Conservation (phyloP, 2,888 invertebrate species). For the Nomada ferruginata region DNA sequence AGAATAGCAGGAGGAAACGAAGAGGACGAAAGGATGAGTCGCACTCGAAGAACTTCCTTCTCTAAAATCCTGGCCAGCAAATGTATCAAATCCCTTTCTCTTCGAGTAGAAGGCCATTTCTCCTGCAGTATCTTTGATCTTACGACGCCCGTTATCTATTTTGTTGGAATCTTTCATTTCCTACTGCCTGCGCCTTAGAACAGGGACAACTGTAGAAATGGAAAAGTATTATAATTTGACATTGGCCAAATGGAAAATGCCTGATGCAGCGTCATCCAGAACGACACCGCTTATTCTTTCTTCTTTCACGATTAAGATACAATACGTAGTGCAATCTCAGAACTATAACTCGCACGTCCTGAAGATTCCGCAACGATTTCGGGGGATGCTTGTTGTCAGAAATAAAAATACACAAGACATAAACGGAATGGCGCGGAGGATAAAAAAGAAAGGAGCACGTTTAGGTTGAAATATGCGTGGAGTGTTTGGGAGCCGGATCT, state of each 20-base stretch:
- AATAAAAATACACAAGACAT: neutral
- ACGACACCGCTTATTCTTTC: no score
- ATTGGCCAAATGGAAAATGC: no score
- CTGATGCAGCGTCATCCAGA: no score
- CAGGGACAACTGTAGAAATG: neutral
- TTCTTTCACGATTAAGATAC: no score
- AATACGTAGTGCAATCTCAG: no score
- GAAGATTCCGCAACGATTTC: no score
- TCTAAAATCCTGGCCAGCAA: conserved; percentile 52
- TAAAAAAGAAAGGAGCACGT: conserved; percentile 5
- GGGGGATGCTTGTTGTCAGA: no score
- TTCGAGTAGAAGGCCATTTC: conserved; percentile 40
- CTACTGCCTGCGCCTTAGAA: neutral
- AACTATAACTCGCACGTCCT: no score
- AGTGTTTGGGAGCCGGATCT: conserved; percentile 43
- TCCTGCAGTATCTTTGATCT: conserved; percentile 42
- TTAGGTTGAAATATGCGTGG: conserved; percentile 51
- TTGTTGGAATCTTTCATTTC: conserved; percentile 28
- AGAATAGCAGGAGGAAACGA: conserved; percentile 50
- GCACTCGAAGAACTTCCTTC: conserved; percentile 56
- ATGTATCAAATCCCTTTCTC: conserved; percentile 57
- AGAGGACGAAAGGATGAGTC: conserved; percentile 53
- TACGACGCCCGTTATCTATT: conserved; percentile 25
- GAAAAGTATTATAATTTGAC: neutral
- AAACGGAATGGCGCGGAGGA: neutral